Percentiles rank a stretch among this genome's conserved stretches.
Conservation (phyloP, 2,888 invertebrate genomes). For the Eupithecia subumbrata region DNA sequence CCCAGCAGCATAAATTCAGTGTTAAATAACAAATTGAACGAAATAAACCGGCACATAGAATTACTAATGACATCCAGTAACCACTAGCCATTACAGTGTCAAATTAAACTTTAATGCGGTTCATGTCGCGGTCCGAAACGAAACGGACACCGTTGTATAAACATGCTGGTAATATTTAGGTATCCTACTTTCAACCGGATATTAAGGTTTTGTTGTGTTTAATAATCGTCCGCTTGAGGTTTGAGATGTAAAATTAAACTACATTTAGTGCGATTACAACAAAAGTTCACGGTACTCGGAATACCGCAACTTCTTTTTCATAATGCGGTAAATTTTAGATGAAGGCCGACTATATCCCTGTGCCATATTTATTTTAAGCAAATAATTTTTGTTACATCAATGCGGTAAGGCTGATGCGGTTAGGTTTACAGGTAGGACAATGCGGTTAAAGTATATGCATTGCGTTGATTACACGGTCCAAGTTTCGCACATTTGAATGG, state of each 20-base stretch:
- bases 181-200: not conserved
- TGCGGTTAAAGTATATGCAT: not conserved
- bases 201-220: constrained; percentile 10
- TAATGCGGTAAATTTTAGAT: not conserved
- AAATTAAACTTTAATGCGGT: constrained; percentile 30
- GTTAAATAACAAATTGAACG: constrained; percentile 26
- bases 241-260: not conserved
- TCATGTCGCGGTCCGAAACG: constrained; percentile 18
- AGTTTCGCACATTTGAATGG: not conserved
- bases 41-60: constrained; percentile 31
- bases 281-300: not conserved
- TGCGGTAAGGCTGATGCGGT: not conserved
- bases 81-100: constrained; percentile 30
- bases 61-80: constrained; percentile 32
- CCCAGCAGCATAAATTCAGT: not conserved
- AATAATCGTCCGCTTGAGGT: not conserved
- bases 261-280: not conserved
- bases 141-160: constrained; percentile 20
- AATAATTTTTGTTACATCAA: not conserved
- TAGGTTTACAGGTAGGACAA: not conserved
- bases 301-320: not conserved
- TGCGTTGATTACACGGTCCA: not conserved
- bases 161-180: constrained; percentile 14
- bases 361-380: not conserved
- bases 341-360: not conserved